Base-by-base conservation (phyloP, 2,113 vertebrate genomes). In the Calidris pugnax region DNA sequence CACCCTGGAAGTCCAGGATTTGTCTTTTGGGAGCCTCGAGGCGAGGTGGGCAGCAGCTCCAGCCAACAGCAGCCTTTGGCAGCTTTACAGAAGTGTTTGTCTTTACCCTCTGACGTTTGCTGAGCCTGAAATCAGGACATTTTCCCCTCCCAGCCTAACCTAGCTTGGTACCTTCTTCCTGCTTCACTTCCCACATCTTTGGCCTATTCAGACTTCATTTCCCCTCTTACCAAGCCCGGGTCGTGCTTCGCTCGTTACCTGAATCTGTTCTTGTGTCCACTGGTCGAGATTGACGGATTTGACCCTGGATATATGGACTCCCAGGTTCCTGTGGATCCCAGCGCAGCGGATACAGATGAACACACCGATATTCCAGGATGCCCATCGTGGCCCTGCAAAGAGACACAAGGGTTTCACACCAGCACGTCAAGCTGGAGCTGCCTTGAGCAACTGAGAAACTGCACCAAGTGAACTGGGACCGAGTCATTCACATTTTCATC, bases 201-300 rank as follows among this genome's bases (percentile, higher is more conserved):
- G 14, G 26, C 33, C 28, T 22, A 6, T 10, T 10, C 56, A 32
- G 45, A 12, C 41, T 33, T 63, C 5, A 39, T 17, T 9, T 4
- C 33, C 62, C 12, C 19, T 24, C 21, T 64, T 12, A 41, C 2
- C 4, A 22, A 85, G 37, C 14, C 48, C n/a, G 19, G 1, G 12
- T 6, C 28, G 3, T 0, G 7, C 14, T n/a, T 10, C 41, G 2
- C 23, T 35, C 7, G 0, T 79, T 97, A 99, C 99, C 99, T 99
- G 99, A 56, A 99, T 99, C 97, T 99, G 99, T 76, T 99, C 99
- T 89, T 99, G 99, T 0, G 99, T 99, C 99, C 99, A 99, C 94
- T 99, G 99, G 97, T 99, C 99, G 14, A 99, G 98, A 94, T 99
- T 99, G 90, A 99, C 99, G 3, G 99, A 99, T 77, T 99, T 99